Base-by-base conservation (phyloP, 2,797 vertebrate genomes). In the Brachyalestes nurse region DNA sequence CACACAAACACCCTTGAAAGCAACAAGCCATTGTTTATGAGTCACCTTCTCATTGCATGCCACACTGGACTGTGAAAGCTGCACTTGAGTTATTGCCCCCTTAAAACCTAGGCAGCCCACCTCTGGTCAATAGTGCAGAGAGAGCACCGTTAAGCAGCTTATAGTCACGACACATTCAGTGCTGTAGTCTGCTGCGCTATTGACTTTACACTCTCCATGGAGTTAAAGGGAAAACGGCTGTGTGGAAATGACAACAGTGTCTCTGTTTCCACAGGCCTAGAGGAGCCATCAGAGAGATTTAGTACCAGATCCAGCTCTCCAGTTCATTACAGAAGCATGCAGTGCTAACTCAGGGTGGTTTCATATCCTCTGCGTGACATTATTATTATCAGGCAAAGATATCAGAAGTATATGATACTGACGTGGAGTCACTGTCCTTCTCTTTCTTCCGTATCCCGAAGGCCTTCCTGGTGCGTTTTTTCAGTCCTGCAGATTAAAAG, bases 381-480 rank as follows among this genome's bases (percentile, higher is more conserved):
- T 17, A 47, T 3, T 25, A 57, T n/a, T 40, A 23, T 72, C 7
- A 55, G 23, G 17, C 57, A 75, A 13, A 25, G 12, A 57, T 19
- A 25, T 19, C 8, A 62, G n/a, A 5, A 64, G 5, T 49, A 34
- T 61, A 16, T 12, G 2, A 58, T 38, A 96, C 97, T 92, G 91
- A 99, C 98, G 97, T 95, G 67, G 97, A 99, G 88, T 99, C 98
- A 91, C 95, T 97, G 91, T 99, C 98, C 93, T 98, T 99, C 86
- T 99, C 98, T 98, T 99, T 99, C 96, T 96, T 99, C 91, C 97
- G 97, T 97, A 99, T 99, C 83, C 98, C 98, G 88, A 99, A 99
- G 87, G 98, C 98, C 93, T 99, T 99, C 92, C 98, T 96, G 93
- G 97, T 99, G 88, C 98, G 98, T 92, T 99, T 99, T 96, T 99